Percentiles rank a stretch among this genome's conserved stretches.
Conservation (phyloP, 1,140 invertebrate genomes). For the Formica exsecta region DNA sequence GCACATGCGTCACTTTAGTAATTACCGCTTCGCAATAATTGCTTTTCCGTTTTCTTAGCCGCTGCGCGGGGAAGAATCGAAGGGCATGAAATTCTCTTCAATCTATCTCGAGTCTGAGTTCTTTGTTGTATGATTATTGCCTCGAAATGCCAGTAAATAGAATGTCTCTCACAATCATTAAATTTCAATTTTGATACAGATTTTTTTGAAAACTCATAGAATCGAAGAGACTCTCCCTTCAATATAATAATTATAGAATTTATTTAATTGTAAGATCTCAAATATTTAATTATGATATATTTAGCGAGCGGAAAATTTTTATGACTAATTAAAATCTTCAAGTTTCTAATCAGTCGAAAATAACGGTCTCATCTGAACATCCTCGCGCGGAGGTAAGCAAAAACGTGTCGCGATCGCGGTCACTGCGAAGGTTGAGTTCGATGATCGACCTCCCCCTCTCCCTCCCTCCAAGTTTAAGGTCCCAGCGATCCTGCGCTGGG, state of each 20-base stretch:
- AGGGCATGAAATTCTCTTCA: not conserved
- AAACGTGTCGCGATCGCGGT: slow-evolving; percentile 44
- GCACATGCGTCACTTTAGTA: slow-evolving; percentile 8
- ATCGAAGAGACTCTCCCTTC: not conserved
- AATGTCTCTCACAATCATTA: not conserved
- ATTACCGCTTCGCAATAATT: slow-evolving; percentile 24
- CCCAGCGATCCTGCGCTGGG: slow-evolving; percentile 68
- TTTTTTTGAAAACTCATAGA: not conserved
- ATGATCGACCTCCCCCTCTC: slow-evolving; percentile 72
- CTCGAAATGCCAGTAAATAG: not conserved
- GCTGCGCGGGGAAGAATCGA: not conserved
- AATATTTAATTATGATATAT: not conserved
- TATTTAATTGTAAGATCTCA: not conserved
- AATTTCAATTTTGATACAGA: not conserved
- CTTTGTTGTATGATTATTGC: not conserved
- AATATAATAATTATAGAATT: not conserved
- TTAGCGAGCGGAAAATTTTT: not conserved
- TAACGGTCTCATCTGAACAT: slow-evolving; percentile 53
- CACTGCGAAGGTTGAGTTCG: slow-evolving; percentile 62
- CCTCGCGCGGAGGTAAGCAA: slow-evolving; percentile 14
- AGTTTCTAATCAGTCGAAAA: not conserved
- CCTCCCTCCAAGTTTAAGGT: slow-evolving; percentile 83
- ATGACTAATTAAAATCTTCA: not conserved
- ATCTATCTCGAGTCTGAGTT: not conserved
- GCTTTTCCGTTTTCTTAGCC: slow-evolving; percentile 20